Evolutionary conservation across 2,888 invertebrate species (phyloP), one percentile per base, ranked within the genome.

Genomic region (Lordiphosa fenestrarum): DNA sequence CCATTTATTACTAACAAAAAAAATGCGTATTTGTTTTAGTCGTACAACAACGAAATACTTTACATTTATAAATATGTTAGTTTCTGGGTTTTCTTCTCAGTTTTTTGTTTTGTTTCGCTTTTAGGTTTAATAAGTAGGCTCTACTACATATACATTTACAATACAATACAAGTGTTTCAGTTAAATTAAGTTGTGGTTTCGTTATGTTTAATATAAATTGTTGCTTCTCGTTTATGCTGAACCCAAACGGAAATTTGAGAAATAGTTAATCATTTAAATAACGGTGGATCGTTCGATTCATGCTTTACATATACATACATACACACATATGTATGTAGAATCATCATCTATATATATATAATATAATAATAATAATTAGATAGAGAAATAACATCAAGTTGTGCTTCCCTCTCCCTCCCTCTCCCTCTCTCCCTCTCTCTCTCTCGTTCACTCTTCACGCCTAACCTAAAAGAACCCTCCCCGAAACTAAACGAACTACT

Each of bases 261-360:
- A 53, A 67, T 65, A 75, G 49, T 69, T 73, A 72, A 83, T 77
- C 70, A 78, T 86, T 85, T 69, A 81, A 83, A 80, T 83, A 85
- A 85, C 87, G 86, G 87, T 86, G 86, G 87, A 84, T 87, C 86
- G 77, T 87, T 86, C 81, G 78, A 86, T 84, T 77, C 81, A 78
- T 72, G 64, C 40, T 58, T 48, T 59, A 61, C 58, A 52, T 64
- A 61, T 35, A 41, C 50, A 55, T 13, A 55, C 38, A 50, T 23
- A 35, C 35, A 48, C 30, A 36, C 36, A 13, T 56, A 55, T 57
- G 53, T 53, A 54, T 44, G 53, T 59, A 30, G 30, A 30, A 30
- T 30, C 9, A 30, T 30, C 10, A 30, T 30, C 10, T 23, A 23
- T 42, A 42, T 42, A 23, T 41, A 25, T 25, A 19, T 19, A 19